Percentiles rank a stretch among this genome's conserved stretches.
Evolutionary conservation across 2,888 invertebrate genomes (phyloP).

Genomic region (Pemphredon lugubris): DNA sequence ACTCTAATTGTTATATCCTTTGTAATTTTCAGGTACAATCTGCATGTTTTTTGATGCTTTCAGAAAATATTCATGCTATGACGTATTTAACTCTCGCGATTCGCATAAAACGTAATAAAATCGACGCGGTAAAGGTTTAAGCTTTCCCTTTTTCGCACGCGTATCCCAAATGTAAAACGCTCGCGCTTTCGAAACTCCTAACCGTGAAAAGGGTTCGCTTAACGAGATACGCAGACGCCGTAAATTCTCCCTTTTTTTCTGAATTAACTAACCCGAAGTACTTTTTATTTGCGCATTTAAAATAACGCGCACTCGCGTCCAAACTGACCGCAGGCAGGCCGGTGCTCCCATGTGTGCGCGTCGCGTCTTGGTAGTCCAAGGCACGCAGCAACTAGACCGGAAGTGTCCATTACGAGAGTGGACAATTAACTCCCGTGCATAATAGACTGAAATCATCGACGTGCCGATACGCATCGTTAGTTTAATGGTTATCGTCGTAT

Average conservation of each 20-base stretch:
- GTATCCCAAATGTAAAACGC: too few relatives aligned
- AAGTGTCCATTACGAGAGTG: slow-evolving; percentile 57
- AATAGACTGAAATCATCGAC: slow-evolving; percentile 30
- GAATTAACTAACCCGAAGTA: slow-evolving; percentile 28
- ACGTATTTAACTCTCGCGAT: too few relatives aligned
- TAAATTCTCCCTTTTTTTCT: slow-evolving; percentile 52
- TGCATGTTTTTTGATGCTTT: too few relatives aligned
- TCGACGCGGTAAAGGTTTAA: too few relatives aligned
- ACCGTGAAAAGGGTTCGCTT: slow-evolving; percentile 46
- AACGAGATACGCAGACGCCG: slow-evolving; percentile 51
- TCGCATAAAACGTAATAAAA: too few relatives aligned
- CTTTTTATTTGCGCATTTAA: slow-evolving; percentile 18
- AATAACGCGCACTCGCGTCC: neutral
- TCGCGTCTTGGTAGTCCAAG: slow-evolving; percentile 39
- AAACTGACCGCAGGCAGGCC: slow-evolving; percentile 49
- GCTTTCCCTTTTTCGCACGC: too few relatives aligned
- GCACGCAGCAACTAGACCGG: slow-evolving; percentile 49
- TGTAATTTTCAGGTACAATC: too few relatives aligned
- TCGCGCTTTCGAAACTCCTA: too few relatives aligned
- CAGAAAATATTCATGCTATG: too few relatives aligned
- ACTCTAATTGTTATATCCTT: too few relatives aligned
- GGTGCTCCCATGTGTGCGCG: neutral
- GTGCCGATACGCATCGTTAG: slow-evolving; percentile 10
- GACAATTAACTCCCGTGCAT: slow-evolving; percentile 51
- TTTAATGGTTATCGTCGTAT: neutral